phyloP scores from a whole-genome alignment of 2,888 invertebrate species.

The Acanthosepion lycidas region DNA sequence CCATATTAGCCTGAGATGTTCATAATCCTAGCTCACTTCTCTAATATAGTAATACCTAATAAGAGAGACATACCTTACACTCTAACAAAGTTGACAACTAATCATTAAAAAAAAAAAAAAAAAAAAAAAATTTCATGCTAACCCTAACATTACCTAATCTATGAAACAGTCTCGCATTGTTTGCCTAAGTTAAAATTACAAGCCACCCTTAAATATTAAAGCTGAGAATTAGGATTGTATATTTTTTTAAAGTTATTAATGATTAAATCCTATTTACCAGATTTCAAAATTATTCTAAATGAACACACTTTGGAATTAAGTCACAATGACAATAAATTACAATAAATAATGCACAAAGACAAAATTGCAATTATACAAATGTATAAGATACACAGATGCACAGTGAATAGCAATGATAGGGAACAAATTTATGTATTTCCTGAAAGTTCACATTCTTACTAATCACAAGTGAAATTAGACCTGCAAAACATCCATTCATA shows the following conservation, averaged over 20 bases:
- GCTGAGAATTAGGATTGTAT: too few relatives aligned
- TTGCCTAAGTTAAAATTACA: not conserved
- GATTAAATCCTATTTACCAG: not conserved
- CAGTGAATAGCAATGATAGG: not conserved
- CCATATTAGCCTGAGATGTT: not conserved
- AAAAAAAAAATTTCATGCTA: not conserved
- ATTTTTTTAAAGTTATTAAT: not conserved
- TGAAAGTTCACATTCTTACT: not conserved
- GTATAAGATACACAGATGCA: not conserved
- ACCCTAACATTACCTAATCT: not conserved
- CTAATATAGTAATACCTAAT: not conserved
- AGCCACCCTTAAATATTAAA: not conserved
- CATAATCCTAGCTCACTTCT: not conserved
- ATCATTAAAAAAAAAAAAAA: not conserved
- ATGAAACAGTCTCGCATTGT: not conserved
- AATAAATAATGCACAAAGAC: not conserved
- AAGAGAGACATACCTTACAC: too few relatives aligned
- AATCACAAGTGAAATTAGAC: not conserved
- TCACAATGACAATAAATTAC: not conserved
- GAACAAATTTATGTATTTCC: not conserved
- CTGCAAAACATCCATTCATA: not conserved
- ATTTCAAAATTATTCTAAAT: not conserved
- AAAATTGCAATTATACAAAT: constrained; percentile 22
- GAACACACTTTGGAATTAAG: not conserved
- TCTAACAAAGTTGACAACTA: not conserved